These are phyloP conservation scores for Dolichoris vasculosae DNA, from an alignment of 1,140 invertebrate species.

Conservation along the genomic window DNA sequence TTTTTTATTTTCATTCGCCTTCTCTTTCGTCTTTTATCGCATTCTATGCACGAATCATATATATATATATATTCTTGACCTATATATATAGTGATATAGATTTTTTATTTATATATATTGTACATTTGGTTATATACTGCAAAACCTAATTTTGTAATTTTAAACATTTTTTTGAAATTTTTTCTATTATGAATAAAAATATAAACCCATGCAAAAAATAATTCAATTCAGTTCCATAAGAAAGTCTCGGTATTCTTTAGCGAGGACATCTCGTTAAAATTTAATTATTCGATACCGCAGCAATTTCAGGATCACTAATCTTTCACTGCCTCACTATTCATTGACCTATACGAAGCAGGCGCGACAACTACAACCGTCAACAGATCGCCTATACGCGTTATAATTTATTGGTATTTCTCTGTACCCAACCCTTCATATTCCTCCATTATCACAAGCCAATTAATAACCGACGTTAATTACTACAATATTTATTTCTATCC, in stretches of 20 bases:
- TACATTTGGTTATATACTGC: too few relatives aligned
- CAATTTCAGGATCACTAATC: slow-evolving; percentile 39
- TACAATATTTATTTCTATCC: slow-evolving; percentile 39
- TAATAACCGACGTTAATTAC: slow-evolving; percentile 40
- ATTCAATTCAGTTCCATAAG: too few relatives aligned
- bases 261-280: too few relatives aligned
- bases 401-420: slow-evolving; percentile 44
- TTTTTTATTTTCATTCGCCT: neutral
- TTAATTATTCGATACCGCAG: neutral
- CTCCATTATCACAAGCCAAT: slow-evolving; percentile 41
- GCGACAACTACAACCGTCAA: slow-evolving; percentile 8
- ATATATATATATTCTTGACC: neutral
- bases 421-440: slow-evolving; percentile 5
- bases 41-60: neutral
- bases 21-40: neutral
- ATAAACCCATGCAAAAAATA: too few relatives aligned
- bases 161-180: too few relatives aligned
- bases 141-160: too few relatives aligned
- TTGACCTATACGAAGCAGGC: slow-evolving; percentile 7
- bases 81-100: neutral
- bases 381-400: slow-evolving; percentile 24
- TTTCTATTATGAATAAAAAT: too few relatives aligned
- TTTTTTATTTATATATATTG: too few relatives aligned
- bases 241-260: too few relatives aligned
- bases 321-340: slow-evolving; percentile 11